These are phyloP conservation scores for Zingel zingel DNA, from an alignment of 2,113 vertebrate species.

Conservation along the genomic window DNA sequence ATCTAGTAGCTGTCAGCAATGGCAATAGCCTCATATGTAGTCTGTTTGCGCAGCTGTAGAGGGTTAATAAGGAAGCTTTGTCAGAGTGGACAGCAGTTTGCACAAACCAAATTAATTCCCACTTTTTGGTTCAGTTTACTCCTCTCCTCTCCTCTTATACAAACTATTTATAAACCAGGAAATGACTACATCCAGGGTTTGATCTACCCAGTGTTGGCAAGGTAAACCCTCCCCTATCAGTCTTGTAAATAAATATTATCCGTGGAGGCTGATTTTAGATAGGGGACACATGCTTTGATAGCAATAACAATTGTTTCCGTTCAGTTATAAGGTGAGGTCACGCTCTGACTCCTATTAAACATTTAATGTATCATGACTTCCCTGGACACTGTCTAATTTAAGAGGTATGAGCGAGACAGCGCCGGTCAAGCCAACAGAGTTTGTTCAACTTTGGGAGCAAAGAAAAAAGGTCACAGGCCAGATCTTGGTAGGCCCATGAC, in stretches of 20 bases:
- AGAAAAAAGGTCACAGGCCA: background rate
- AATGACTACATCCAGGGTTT: constrained; percentile 34
- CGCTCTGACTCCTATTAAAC: background rate
- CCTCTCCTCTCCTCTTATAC: background rate
- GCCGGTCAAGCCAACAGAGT: background rate
- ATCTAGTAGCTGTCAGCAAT: constrained; percentile 3
- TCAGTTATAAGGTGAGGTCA: background rate
- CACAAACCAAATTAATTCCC: background rate
- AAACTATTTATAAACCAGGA: constrained; percentile 51
- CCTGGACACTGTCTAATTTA: too few relatives aligned
- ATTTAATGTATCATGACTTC: background rate
- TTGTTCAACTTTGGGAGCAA: background rate
- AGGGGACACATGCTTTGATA: background rate
- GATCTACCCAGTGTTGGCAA: constrained; percentile 18
- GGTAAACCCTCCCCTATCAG: constrained; percentile 35
- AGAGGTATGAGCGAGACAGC: too few relatives aligned
- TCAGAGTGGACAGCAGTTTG: background rate
- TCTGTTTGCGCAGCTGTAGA: constrained; percentile 72
- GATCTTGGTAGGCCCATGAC: background rate
- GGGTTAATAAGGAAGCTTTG: constrained; percentile 9
- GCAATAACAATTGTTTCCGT: background rate
- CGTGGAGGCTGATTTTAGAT: constrained; percentile 22
- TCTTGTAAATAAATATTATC: constrained; percentile 49
- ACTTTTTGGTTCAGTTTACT: background rate
- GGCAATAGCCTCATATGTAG: constrained; percentile 13